Conservation (phyloP, 2,113 vertebrate genomes). For the Oryzias celebensis region DNA sequence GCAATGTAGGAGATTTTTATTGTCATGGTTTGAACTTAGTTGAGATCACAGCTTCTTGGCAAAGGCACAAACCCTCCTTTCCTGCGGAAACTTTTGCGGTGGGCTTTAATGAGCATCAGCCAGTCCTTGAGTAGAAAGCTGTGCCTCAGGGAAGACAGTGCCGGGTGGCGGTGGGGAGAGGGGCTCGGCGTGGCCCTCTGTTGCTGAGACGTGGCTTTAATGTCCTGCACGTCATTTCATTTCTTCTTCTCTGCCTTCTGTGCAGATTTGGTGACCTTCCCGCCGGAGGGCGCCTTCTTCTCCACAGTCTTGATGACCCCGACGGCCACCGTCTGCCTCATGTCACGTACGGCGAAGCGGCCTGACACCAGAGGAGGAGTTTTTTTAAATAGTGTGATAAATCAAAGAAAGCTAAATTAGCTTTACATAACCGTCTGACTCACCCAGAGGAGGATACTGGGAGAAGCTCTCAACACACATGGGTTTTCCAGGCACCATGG, state of each 20-base stretch:
- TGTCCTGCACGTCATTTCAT: constrained; percentile 66
- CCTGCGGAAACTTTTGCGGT: constrained; percentile 82
- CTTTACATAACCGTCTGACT: constrained; percentile 20
- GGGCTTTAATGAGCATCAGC: constrained; percentile 80
- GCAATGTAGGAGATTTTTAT: constrained; percentile 62
- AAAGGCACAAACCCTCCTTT: constrained; percentile 70
- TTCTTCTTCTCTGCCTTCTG: constrained; percentile 78
- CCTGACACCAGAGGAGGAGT: constrained; percentile 48
- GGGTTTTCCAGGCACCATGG: constrained; percentile 78
- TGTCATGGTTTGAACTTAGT: constrained; percentile 54
- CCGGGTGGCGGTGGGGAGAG: constrained; percentile 28
- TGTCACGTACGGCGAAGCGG: constrained; percentile 78
- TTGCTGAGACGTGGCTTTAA: constrained; percentile 37
- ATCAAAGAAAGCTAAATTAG: neutral
- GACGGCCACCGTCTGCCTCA: constrained; percentile 83
- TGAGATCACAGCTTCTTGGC: constrained; percentile 42
- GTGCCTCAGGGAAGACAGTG: constrained; percentile 62
- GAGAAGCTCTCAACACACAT: constrained; percentile 83
- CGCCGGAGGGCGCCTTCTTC: constrained; percentile 67
- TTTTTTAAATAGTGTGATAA: too few species aligned
- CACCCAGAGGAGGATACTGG: constrained; percentile 78
- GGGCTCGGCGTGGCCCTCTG: constrained; percentile 31
- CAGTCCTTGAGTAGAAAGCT: constrained; percentile 80
- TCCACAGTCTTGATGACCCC: constrained; percentile 80
- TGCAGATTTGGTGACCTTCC: constrained; percentile 81